Evolutionary conservation across 2,113 vertebrate genomes (phyloP), one percentile per base, ranked within the genome.

Genomic region (Nothocercus nigrocapillus): DNA sequence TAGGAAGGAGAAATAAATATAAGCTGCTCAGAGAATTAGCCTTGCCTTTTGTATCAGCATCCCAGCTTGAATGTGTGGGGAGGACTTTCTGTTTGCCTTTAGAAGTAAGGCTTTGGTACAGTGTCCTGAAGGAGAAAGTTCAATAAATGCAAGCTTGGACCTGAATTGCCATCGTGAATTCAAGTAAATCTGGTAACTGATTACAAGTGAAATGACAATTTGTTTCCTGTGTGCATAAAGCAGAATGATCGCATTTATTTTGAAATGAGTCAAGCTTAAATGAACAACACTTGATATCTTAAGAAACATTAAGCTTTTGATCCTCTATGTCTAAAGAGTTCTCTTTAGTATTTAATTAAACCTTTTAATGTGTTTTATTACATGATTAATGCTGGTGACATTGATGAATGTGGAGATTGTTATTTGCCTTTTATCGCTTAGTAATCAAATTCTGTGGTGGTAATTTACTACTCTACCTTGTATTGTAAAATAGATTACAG

Each of bases 391-490:
- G 79, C 54, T 85, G 80, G 89, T 90, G 66, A 47, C 73, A 79
- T 32, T 92, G 82, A 80, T 74, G 45, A 81, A 69, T 93, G 20
- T 77, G 61, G 83, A 77, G 82, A 47, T 82, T 66, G 77, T 90
- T 87, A 62, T 91, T 94, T 88, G 75, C 54, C 67, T 95, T 88
- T 94, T 91, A 90, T 91, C 45, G 70, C 78, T 91, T 68, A 14
- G 69, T 64, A 93, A 24, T 90, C 85, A 59, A 94, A 64, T 91
- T 95, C 95, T 94, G 32, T 59, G 40, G 21, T 49, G 85, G 30
- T 90, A 93, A 94, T 90, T 95, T 94, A 90, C 81, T 87, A 66
- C 67, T 91, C 84, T 83, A 44, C 59, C 66, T 91, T 95, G 75
- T 85, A 82, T 54, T 82, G 40, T 76, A 75, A 90, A 90, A 94